phyloP scores from a whole-genome alignment of 1,140 invertebrate genomes.

The Drosophila parvula region DNA sequence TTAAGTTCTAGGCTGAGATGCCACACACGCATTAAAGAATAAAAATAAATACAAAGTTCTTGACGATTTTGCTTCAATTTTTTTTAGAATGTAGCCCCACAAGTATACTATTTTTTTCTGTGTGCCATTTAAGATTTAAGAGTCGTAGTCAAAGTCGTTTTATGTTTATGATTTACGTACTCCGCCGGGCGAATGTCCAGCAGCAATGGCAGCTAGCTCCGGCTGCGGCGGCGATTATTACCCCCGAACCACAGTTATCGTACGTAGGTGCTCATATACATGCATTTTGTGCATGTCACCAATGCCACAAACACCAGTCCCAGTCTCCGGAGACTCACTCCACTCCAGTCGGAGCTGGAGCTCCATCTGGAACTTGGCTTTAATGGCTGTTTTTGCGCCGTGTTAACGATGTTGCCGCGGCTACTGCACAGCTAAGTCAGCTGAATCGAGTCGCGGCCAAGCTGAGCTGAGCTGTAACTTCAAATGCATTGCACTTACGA shows the following conservation, averaged over 20 bases:
- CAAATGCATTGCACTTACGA: constrained; percentile 70
- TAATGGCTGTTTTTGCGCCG: constrained; percentile 77
- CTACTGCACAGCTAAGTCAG: constrained; percentile 52
- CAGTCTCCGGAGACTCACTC: constrained; percentile 32
- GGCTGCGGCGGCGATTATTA: constrained; percentile 71
- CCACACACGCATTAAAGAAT: no score
- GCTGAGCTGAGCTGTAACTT: constrained; percentile 27
- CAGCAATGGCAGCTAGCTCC: constrained; percentile 23
- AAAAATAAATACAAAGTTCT: no score
- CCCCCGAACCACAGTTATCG: constrained; percentile 69
- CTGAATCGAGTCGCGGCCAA: constrained; percentile 33
- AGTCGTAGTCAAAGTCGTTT: constrained; percentile 41
- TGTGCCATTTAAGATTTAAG: constrained; percentile 19
- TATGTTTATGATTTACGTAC: constrained; percentile 81
- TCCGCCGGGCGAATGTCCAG: constrained; percentile 53
- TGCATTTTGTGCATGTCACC: constrained; percentile 82
- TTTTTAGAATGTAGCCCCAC: accelerated
- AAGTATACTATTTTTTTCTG: neutral
- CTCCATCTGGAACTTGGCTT: constrained; percentile 56
- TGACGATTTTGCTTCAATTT: neutral
- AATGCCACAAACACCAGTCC: constrained; percentile 49
- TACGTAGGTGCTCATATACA: constrained; percentile 79
- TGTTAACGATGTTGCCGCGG: constrained; percentile 77
- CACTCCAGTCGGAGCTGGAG: constrained; percentile 6
- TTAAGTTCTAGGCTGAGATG: no score